A percentile compares a stretch with the other conserved stretches of the same genome.
phyloP scores from a whole-genome alignment of 2,113 vertebrate species.

The Syngnathus floridae region DNA sequence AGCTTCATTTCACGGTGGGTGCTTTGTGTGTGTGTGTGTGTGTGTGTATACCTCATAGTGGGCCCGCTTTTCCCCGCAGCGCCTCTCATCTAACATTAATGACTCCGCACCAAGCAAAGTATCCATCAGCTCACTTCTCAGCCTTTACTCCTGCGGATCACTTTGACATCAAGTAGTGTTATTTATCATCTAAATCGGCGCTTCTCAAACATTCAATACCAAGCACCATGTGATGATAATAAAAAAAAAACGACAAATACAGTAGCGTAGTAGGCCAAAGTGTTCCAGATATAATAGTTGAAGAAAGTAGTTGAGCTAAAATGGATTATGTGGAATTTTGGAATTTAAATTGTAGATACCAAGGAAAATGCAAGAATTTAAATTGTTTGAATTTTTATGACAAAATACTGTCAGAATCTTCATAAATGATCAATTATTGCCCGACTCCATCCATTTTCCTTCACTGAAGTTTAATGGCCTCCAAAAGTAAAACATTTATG shows the following conservation, averaged over 20 bases:
- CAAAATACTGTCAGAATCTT: no score
- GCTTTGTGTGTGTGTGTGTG: neutral
- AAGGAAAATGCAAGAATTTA: no score
- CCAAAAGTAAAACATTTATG: slow-evolving; percentile 12
- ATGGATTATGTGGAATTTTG: no score
- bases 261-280: no score
- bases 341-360: no score
- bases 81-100: neutral
- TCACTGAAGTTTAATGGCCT: slow-evolving; percentile 61
- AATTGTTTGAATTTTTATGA: no score
- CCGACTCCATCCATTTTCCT: slow-evolving; percentile 20
- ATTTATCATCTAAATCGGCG: no score
- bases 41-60: neutral
- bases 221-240: no score
- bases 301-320: no score
- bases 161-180: neutral
- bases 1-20: slow-evolving; percentile 8
- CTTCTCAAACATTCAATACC: no score
- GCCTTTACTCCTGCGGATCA: neutral
- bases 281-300: no score
- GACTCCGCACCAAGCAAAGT: neutral
- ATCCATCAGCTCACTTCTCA: neutral
- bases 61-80: neutral
- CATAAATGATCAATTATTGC: slow-evolving; percentile 21
- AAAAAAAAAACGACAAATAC: no score